A percentile compares a stretch with the other conserved stretches of the same genome.
Evolutionary conservation across 1,140 invertebrate genomes (phyloP).

Genomic region (Zaprionus ghesquierei): DNA sequence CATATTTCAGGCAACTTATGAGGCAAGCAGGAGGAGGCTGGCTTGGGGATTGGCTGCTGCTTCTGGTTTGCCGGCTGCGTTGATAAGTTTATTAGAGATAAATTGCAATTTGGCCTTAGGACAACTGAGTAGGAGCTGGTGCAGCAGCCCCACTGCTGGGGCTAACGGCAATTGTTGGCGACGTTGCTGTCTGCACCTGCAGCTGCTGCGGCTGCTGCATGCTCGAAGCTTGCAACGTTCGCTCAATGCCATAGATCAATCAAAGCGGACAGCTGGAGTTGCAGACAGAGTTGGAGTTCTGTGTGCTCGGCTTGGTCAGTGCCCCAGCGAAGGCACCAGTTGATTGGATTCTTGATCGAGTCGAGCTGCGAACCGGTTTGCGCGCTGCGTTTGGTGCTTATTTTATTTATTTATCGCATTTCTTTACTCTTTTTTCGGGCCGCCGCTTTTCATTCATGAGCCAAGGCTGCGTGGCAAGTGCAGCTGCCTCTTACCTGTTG

Average conservation of each 20-base stretch:
- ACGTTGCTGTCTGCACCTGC: conserved; percentile 38
- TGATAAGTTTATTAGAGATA: conserved; percentile 82
- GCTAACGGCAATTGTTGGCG: conserved; percentile 40
- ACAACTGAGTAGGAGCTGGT: not conserved
- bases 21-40: conserved; percentile 10
- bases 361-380: conserved; percentile 47
- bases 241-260: conserved; percentile 76
- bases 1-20: conserved; percentile 78
- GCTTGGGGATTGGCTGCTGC: not conserved
- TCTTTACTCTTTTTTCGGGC: conserved; percentile 43
- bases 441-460: conserved; percentile 61
- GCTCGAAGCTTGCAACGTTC: conserved; percentile 59
- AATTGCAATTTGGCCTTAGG: conserved; percentile 72
- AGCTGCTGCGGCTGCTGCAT: conserved; percentile 21
- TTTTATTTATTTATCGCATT: conserved; percentile 79
- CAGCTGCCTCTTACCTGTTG: conserved; percentile 14
- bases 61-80: conserved; percentile 64
- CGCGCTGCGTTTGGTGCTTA: conserved; percentile 42
- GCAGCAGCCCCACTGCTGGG: too few relatives aligned
- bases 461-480: conserved; percentile 37
- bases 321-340: conserved; percentile 44
- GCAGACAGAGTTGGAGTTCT: conserved; percentile 19
- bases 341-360: conserved; percentile 74
- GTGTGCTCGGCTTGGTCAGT: conserved; percentile 47
- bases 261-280: conserved; percentile 48